These are phyloP conservation scores for Buteo buteo DNA, from an alignment of 2,113 vertebrate genomes.

Conservation along the genomic window DNA sequence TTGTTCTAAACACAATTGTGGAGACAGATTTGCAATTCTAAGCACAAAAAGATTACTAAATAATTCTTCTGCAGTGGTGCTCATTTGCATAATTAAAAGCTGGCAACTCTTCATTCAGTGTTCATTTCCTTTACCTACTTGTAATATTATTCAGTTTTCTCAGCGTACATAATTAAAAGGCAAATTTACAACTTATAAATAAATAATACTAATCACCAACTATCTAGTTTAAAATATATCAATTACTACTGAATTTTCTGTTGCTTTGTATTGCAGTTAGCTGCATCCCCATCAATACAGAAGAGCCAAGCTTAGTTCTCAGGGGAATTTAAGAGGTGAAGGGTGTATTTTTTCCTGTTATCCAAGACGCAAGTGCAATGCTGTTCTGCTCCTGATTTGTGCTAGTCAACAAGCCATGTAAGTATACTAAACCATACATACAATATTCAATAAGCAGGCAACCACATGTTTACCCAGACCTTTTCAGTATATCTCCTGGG, in stretches of 20 bases:
- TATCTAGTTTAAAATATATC: neutral
- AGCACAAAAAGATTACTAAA: slow-evolving; percentile 41
- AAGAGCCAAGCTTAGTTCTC: neutral
- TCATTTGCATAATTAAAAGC: slow-evolving; percentile 62
- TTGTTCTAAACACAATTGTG: neutral
- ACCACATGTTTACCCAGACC: neutral
- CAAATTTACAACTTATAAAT: slow-evolving; percentile 32
- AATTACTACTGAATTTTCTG: neutral
- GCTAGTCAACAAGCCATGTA: neutral
- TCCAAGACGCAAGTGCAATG: neutral
- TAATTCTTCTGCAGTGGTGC: neutral
- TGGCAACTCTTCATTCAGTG: slow-evolving; percentile 15
- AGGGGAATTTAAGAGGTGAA: neutral
- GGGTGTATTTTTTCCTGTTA: neutral
- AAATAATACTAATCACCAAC: slow-evolving; percentile 32
- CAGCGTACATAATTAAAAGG: slow-evolving; percentile 9
- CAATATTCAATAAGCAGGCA: neutral
- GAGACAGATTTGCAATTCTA: slow-evolving; percentile 40
- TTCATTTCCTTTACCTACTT: slow-evolving; percentile 56
- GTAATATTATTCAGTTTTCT: slow-evolving; percentile 16
- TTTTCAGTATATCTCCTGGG: neutral
- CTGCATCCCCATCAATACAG: neutral
- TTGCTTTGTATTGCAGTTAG: neutral
- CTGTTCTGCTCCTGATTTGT: neutral
- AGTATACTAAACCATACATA: neutral